Base-by-base conservation (phyloP, 2,113 vertebrate species). In the Seriola quinqueradiata region DNA sequence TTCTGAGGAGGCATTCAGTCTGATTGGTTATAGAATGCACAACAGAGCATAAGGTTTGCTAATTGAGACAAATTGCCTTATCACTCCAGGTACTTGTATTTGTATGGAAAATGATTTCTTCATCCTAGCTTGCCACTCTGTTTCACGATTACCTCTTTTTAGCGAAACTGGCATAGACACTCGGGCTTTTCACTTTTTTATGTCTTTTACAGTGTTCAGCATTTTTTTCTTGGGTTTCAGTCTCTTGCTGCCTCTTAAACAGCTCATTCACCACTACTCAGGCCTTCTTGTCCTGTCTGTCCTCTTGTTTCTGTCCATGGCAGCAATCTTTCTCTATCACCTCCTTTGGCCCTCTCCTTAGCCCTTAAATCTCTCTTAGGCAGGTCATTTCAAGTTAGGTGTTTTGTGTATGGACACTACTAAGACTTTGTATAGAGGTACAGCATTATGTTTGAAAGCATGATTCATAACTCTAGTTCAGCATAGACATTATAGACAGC, bases 361-460 rank as follows among this genome's bases (percentile, higher is more conserved):
- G 40, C 8, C 21, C 2, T 23, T 44, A 36, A 28, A 60, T 46
- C 1, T 38, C 7, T 48, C 28, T 38, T 16, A 36, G 60, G 3
- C 25, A 54, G 0, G 14, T 73, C 12, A 58, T 52, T 75, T 58
- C 12, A 17, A 48, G 14, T 1, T 28, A 23, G 8, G 17, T 52
- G 7, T 54, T 44, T 17, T 46, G 7, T 28, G 14, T 25, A 11
- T 1, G 14, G 44, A 46, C 7, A 25, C 4, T 42, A 14, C 10
- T 60, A 28, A 42, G 60, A 19, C 25, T 36, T 48, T 32, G 28
- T 34, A 5, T 40, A 54, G 66, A 46, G 4, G 25, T 44, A 40
- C n/a, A 65, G 32, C 28, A 25, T 34, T 42, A 80, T 83, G 70
- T 84, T 32, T 70, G n/a, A 77, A 61, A 52, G 8, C 57, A 23